Evolutionary conservation across 2,888 invertebrate genomes (phyloP), one percentile per base, ranked within the genome.

Genomic region (Meghimatium bilineatum): DNA sequence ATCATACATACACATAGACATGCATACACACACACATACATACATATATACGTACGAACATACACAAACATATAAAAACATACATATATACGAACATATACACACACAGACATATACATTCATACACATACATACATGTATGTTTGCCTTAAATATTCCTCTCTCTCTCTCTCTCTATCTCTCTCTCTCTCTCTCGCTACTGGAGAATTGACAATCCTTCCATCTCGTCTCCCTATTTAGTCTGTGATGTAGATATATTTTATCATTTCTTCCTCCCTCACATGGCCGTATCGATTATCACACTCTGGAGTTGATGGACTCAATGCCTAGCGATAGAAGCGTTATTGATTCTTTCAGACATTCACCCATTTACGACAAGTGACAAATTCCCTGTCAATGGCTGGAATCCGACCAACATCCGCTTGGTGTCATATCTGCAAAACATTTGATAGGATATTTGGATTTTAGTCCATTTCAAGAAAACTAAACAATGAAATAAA

Each of bases 71-170:
- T 17, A 17, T 17, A 49, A 8, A 17, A 8, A 49, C 49, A 17
- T 17, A 49, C 49, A 49, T 49, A 49, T 49, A 49, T 49, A 49
- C 49, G n/a, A n/a, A n/a, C 49, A 49, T 49, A 49, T 17, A 49
- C 17, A 49, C 49, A n/a, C 34, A 76, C 56, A 76, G n/a, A 76
- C 34, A 76, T 56, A 76, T 76, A 76, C 34, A 52, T 56, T 56
- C 34, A 76, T 56, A 76, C 56, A 76, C 34, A 76, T 76, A 76
- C 34, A 76, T 76, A 76, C 34, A 76, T 76, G 56, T 56, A 56
- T 76, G 56, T 76, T 56, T 76, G 56, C 34, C 52, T 76, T 56
- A 36, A 29, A 6, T 6, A n/a, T 74, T 12, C 52, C 12, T 44
- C 44, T 44, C 44, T 44, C 12, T 44, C 44, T 44, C 12, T 44